A percentile compares a stretch with the other conserved stretches of the same genome.
These are phyloP conservation scores for Anguilla anguilla DNA, from an alignment of 2,797 vertebrate species.

Conservation along the genomic window DNA sequence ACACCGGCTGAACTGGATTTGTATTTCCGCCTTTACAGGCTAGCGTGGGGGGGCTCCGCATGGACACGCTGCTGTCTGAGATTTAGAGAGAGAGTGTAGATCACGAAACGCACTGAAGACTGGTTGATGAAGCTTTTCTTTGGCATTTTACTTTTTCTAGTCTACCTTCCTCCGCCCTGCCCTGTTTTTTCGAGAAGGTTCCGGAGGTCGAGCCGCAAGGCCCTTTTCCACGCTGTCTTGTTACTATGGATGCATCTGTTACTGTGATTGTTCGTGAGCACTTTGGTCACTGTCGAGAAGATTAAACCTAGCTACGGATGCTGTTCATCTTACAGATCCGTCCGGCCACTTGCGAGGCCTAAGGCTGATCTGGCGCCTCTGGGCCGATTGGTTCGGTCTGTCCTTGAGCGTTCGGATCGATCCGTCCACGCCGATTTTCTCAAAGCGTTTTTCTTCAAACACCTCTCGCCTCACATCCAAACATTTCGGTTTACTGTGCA, in stretches of 20 bases:
- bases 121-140: background rate
- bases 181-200: background rate
- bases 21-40: background rate
- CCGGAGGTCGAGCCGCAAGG: background rate
- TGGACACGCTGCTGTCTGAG: background rate
- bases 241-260: conserved; percentile 9
- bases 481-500: conserved; percentile 2
- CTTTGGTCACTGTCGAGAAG: conserved; percentile 5
- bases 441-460: background rate
- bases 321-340: background rate
- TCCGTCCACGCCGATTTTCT: background rate
- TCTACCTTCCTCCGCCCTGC: background rate
- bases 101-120: conserved; percentile 13
- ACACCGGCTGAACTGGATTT: conserved; percentile 2
- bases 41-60: background rate
- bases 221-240: background rate
- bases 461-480: background rate
- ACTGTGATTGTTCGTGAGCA: conserved; percentile 11
- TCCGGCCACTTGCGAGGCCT: background rate
- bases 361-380: background rate
- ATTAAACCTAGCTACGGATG: background rate
- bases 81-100: conserved; percentile 22
- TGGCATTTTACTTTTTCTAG: conserved; percentile 24
- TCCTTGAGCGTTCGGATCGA: background rate
- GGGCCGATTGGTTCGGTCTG: background rate